Evolutionary conservation across 2,797 vertebrate genomes (phyloP), one percentile per base, ranked within the genome.

Genomic region (Oryzias sinensis): DNA sequence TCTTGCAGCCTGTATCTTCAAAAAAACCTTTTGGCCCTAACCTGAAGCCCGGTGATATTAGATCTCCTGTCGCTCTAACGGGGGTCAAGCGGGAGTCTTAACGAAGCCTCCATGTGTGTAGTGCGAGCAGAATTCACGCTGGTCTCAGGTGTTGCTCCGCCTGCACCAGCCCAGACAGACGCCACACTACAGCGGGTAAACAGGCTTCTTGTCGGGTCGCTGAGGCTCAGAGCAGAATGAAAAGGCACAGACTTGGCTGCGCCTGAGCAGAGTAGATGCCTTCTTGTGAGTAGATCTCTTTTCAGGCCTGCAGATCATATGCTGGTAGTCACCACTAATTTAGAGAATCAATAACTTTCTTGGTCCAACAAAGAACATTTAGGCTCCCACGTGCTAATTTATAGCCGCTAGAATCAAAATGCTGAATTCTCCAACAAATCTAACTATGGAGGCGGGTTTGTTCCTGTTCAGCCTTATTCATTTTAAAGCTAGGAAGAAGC

Each of bases 131-230:
- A 44, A 71, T 73, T 69, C 69, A 53, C 42, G 58, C 64, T 58
- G 43, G 67, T 59, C 45, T 65, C 49, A 76, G 53, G 72, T 37
- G 61, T 53, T 48, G 45, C 57, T 59, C n/a, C 27, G 24, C 64
- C 62, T 7, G 56, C 58, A 86, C 66, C 74, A 84, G 80, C 59
- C 4, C 57, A 13, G 77, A 56, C 76, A 27, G 75, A 56, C 76
- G 24, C 56, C 67, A 53, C 15, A 60, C 61, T 68, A 68, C 5
- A 49, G 72, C 6, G 52, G 69, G 66, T 44, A 47, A 57, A 60
- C 51, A 49, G 61, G 57, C 63, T 80, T 63, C 53, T 74, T 0
- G 18, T 48, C 40, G 50, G 69, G 59, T 69, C 80, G 56, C 20
- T 16, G 56, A 11, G 11, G 60, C 68, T 70, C 76, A 69, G 53